Base-by-base conservation (phyloP, 2,888 invertebrate genomes). In the Dasypolia templi region DNA sequence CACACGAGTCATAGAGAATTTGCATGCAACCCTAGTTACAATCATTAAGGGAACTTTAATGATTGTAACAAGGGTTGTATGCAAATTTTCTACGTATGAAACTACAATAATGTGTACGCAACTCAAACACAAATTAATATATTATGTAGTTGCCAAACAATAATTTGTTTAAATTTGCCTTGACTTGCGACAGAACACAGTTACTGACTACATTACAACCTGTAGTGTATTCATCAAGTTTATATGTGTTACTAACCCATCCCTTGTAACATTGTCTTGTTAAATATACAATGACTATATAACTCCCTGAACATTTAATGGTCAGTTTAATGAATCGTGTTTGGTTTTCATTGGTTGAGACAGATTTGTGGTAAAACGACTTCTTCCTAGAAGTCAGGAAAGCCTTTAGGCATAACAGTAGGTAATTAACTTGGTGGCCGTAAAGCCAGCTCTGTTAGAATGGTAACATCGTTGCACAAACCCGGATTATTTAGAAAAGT, bases 161-260 rank as follows among this genome's bases (percentile, higher is more conserved):
- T 77, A 77, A 84, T 86, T 84, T 86, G 75, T 84, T 73, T 70
- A 72, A 65, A 77, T 75, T 75, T 84, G 70, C 65, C 53, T 53
- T 84, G 70, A 63, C 53, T 53, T 62, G 53, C 67, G 29, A 51
- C 44, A 49, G 61, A 69, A 63, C 75, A 61, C 32, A 56, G 55
- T 63, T 58, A 59, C 75, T 67, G 58, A 62, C 73, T 72, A 63
- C 61, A 53, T 75, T 73, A 77, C 51, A n/a, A 70, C 67, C 39
- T 44, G 74, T 49, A 55, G 42, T 46, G 72, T 59, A 61, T 76
- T 73, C 72, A 51, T 71, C 62, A 58, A 64, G 39, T 65, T 65
- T 49, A 56, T 49, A 56, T 58, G 32, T 56, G 46, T 55, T 49
- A 26, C 67, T 26, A 32, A n/a, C n/a, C 7, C 46, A 49, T 72